Percentiles rank a stretch among this genome's conserved stretches.
Evolutionary conservation across 1,140 invertebrate species (phyloP).

Genomic region (Microplitis mediator): DNA sequence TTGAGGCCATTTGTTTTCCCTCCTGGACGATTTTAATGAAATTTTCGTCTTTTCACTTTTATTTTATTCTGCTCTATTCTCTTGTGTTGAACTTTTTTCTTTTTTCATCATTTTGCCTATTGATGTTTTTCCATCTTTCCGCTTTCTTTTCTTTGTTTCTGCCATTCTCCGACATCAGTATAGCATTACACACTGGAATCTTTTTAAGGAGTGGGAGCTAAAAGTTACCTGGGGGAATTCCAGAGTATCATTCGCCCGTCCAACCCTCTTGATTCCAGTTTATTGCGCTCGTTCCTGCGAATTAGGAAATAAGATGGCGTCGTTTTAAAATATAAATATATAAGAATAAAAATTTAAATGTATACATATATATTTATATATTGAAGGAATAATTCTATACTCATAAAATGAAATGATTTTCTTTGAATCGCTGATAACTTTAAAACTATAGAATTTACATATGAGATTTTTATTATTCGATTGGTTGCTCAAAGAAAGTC

Average conservation of each 20-base stretch:
- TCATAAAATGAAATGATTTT: too few species aligned
- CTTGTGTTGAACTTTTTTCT: background rate
- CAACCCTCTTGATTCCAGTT: constrained; percentile 17
- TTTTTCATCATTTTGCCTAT: too few species aligned
- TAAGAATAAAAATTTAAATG: background rate
- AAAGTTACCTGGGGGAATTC: constrained; percentile 4
- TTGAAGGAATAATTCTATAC: too few species aligned
- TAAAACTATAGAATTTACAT: too few species aligned
- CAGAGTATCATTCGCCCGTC: constrained; percentile 11
- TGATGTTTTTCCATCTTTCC: background rate
- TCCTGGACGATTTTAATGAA: constrained; percentile 13
- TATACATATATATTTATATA: background rate
- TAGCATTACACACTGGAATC: background rate
- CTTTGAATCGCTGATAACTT: too few species aligned
- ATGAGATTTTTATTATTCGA: too few species aligned
- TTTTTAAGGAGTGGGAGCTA: background rate
- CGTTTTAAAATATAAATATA: background rate
- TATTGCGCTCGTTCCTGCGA: constrained; percentile 18
- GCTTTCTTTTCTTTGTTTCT: background rate
- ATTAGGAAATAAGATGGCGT: constrained; percentile 9
- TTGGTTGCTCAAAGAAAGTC: too few species aligned
- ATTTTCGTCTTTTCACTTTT: constrained; percentile 5
- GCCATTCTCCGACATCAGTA: background rate
- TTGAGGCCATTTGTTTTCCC: constrained; percentile 15
- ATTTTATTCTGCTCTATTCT: background rate